Base-by-base conservation (phyloP, 1,140 invertebrate species). In the Cydia strobilella region DNA sequence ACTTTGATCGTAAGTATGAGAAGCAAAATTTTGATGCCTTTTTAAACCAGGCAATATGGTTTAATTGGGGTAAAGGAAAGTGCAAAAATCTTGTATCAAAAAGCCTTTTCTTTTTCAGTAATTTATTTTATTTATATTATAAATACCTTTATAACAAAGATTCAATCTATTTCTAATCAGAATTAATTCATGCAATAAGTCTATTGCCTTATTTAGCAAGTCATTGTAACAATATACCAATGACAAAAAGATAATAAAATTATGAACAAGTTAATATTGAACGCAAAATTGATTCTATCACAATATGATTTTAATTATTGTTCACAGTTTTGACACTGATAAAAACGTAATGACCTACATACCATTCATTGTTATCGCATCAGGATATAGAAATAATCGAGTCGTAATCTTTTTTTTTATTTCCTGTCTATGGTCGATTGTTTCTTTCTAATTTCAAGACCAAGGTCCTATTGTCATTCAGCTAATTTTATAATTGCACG, bases 361-460 rank as follows among this genome's bases (percentile, higher is more conserved):
- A 18, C 31, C 31, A 18, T 31, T 66, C 27, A 35, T 18, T 69
- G 65, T 35, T 69, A 69, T 69, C 65, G 20, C 31, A 39, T 69
- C 65, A 69, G 65, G 65, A 69, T 69, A 69, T 69, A 39, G 27
- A 35, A 69, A 4, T 69, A 69, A 69, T 69, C 65, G 31, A 35
- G 6, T 35, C 31, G 9, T 69, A 69, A 69, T 69, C 65, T 69
- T 35, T 69, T 69, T 51, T 31, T 35, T 35, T 3, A 69, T n/a
- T 69, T 69, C 65, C 65, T 69, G 65, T 69, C 65, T 69, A 42
- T 69, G 65, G 65, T 35, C 35, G 18, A 69, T 69, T 69, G 65
- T 69, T 69, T 69, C 65, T 69, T 69, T 69, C n/a, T 35, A 69
- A 69, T 69, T 69, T 69, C 65, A 69, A 69, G 65, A 69, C 65